Percentiles rank a stretch among this genome's conserved stretches.
Evolutionary conservation across 2,113 vertebrate species (phyloP).

Genomic region (Antennarius striatus): DNA sequence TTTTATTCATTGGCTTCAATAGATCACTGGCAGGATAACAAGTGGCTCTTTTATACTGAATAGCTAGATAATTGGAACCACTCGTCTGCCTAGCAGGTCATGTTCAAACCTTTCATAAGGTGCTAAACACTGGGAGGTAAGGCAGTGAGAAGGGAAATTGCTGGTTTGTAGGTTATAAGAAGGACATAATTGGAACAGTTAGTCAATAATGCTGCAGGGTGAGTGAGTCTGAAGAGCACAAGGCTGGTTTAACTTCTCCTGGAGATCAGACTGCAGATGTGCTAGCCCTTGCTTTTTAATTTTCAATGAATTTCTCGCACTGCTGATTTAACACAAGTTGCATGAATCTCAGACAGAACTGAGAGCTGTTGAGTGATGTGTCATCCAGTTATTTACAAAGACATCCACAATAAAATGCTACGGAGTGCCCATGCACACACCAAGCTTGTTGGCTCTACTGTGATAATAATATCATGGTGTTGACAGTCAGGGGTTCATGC

Average conservation of each 20-base stretch:
- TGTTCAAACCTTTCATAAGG: conserved; percentile 49
- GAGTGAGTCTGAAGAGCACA: conserved; percentile 59
- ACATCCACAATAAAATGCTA: conserved; percentile 59
- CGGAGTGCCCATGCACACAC: conserved; percentile 25
- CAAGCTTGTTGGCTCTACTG: conserved; percentile 25
- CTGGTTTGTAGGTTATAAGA: conserved; percentile 61
- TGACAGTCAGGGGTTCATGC: conserved; percentile 30
- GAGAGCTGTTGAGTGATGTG: conserved; percentile 63
- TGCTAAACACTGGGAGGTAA: conserved; percentile 52
- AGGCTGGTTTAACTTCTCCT: conserved; percentile 53
- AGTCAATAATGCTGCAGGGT: conserved; percentile 58
- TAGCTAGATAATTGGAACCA: conserved; percentile 53
- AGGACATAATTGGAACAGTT: conserved; percentile 61
- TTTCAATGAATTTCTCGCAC: conserved; percentile 25
- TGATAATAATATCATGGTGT: conserved; percentile 45
- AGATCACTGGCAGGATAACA: conserved; percentile 33
- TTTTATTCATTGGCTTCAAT: not conserved
- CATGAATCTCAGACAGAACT: conserved; percentile 57
- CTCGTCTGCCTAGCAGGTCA: conserved; percentile 43
- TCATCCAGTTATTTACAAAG: conserved; percentile 49
- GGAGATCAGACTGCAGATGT: conserved; percentile 29
- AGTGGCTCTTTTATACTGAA: conserved; percentile 32
- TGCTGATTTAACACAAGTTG: conserved; percentile 59
- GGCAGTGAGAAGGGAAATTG: conserved; percentile 56
- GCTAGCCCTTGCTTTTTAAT: conserved; percentile 7